Conservation (phyloP, 37 sponge, comb jelly and placozoan genomes). For the Chondrilla cf. caribensis region DNA sequence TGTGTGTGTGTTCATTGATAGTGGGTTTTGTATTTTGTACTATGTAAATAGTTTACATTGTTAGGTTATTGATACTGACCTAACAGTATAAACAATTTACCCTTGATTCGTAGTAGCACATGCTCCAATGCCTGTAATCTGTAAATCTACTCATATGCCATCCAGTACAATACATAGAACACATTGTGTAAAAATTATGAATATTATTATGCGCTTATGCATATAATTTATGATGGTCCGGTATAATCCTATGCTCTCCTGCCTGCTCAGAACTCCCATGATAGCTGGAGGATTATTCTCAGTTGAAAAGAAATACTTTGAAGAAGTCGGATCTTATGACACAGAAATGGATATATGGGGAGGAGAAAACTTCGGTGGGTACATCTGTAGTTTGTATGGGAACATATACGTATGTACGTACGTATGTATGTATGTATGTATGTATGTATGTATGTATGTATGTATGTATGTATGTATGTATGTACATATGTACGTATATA, state of each 20-base stretch:
- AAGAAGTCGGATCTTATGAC: slow-evolving; percentile 85
- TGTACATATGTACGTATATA: no score
- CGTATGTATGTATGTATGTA: no score
- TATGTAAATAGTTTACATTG: neutral
- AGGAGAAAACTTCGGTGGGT: slow-evolving; percentile 96
- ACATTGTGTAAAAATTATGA: neutral
- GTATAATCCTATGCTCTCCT: no score
- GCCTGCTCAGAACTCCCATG: slow-evolving; percentile 90
- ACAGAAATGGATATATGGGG: slow-evolving; percentile 99
- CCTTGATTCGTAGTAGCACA: no score
- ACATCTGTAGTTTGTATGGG: neutral
- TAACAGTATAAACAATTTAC: no score
- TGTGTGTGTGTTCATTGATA: no score
- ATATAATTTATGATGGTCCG: no score
- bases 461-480: no score
- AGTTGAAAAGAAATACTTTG: slow-evolving; percentile 72
- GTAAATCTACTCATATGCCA: neutral
- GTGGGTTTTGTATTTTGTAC: slow-evolving; percentile 1
- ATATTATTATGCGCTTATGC: neutral
- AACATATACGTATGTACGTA: neutral
- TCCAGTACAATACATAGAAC: neutral
- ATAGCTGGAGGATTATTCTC: slow-evolving; percentile 99
- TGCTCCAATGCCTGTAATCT: neutral
- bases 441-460: no score
- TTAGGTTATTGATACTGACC: no score